phyloP scores from a whole-genome alignment of 2,113 vertebrate genomes.

The Pterocles burchelli region DNA sequence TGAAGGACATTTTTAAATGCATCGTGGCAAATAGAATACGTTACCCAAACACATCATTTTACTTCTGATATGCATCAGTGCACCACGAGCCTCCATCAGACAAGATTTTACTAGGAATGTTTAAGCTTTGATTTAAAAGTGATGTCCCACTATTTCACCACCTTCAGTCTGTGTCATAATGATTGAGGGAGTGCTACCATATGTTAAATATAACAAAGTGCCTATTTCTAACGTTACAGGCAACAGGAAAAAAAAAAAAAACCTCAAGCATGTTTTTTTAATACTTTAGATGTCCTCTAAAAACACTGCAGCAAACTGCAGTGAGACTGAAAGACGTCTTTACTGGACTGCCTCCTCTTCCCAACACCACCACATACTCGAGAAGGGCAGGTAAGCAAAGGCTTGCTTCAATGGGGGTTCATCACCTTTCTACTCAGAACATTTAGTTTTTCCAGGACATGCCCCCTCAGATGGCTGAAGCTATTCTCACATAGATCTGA shows the following conservation, averaged over 20 bases:
- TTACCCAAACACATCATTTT: slow-evolving; percentile 22
- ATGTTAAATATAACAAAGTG: neutral
- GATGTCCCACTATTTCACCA: neutral
- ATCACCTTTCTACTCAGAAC: neutral
- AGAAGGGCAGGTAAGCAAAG: neutral
- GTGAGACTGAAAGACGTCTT: neutral
- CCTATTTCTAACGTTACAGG: neutral
- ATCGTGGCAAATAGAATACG: neutral
- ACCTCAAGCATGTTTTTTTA: neutral
- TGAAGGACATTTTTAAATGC: slow-evolving; percentile 25
- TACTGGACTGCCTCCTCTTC: neutral
- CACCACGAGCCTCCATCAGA: neutral
- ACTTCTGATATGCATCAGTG: neutral
- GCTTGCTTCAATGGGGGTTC: neutral
- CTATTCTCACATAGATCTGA: neutral
- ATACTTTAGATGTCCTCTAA: neutral
- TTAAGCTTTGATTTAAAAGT: neutral
- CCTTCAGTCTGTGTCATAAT: neutral
- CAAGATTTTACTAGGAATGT: neutral
- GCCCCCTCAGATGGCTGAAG: neutral
- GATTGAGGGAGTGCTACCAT: neutral
- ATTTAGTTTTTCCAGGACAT: neutral
- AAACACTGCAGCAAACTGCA: neutral
- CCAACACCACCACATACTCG: neutral
- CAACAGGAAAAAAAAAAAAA: neutral